phyloP scores from a whole-genome alignment of 2,797 vertebrate genomes.

The Enteromius afrohamiltoni region DNA sequence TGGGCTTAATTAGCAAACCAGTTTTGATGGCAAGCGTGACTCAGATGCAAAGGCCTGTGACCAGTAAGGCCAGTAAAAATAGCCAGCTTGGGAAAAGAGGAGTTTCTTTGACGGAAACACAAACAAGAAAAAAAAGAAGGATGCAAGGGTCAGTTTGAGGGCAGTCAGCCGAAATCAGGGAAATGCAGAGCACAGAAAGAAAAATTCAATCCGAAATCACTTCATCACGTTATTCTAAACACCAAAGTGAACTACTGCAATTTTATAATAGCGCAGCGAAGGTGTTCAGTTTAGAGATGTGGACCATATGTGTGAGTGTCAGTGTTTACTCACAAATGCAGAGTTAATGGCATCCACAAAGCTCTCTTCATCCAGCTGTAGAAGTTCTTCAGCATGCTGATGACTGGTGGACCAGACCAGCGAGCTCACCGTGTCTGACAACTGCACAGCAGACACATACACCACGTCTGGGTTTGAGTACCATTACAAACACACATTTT shows the following conservation, averaged over 20 bases:
- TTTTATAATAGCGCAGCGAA: background rate
- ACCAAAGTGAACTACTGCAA: background rate
- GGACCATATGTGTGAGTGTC: slow-evolving; percentile 7
- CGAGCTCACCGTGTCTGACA: slow-evolving; percentile 92
- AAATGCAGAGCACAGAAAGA: slow-evolving; percentile 5
- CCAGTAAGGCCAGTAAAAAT: slow-evolving; percentile 77
- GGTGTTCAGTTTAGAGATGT: background rate
- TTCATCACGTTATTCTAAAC: background rate
- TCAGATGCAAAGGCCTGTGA: slow-evolving; percentile 78
- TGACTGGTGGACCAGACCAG: slow-evolving; percentile 97
- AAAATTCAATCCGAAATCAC: background rate
- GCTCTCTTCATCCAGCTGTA: slow-evolving; percentile 89
- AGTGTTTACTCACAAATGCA: slow-evolving; percentile 89
- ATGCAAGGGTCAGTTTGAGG: slow-evolving; percentile 62
- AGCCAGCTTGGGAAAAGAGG: slow-evolving; percentile 79
- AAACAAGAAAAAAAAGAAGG: slow-evolving; percentile 64
- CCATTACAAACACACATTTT: slow-evolving; percentile 34
- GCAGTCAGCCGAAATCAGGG: slow-evolving; percentile 59
- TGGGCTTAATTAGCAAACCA: slow-evolving; percentile 83
- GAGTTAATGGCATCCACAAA: slow-evolving; percentile 96
- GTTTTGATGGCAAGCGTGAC: slow-evolving; percentile 78
- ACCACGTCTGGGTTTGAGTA: slow-evolving; percentile 27
- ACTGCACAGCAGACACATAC: slow-evolving; percentile 72
- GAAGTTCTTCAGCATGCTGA: slow-evolving; percentile 86
- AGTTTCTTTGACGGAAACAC: slow-evolving; percentile 69